Conservation (phyloP, 2,113 vertebrate genomes). For the Rissa tridactyla region DNA sequence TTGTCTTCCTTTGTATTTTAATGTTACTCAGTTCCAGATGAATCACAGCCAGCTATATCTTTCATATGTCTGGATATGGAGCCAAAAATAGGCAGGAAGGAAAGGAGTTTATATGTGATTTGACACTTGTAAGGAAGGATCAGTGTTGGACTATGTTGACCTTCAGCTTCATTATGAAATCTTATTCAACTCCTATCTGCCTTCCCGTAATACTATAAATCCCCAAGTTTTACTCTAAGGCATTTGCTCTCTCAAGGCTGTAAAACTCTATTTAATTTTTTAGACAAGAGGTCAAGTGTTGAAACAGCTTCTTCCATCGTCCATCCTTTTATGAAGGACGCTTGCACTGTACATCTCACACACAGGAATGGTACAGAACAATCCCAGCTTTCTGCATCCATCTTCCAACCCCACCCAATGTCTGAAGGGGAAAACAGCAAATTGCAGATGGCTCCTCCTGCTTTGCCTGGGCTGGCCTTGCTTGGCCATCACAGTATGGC, state of each 20-base stretch:
- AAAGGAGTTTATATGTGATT: neutral
- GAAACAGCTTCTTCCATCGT: neutral
- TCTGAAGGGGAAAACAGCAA: neutral
- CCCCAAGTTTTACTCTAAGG: neutral
- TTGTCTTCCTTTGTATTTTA: neutral
- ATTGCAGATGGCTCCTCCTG: neutral
- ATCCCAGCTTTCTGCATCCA: neutral
- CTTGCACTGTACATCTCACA: neutral
- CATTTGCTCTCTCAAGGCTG: neutral
- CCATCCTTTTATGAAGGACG: neutral
- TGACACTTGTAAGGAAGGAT: neutral
- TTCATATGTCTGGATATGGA: neutral
- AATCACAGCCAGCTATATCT: neutral
- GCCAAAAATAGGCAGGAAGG: neutral
- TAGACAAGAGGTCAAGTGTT: neutral
- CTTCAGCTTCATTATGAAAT: neutral
- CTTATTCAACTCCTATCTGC: neutral
- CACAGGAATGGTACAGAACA: fast-evolving
- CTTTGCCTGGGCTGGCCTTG: neutral
- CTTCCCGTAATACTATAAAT: neutral
- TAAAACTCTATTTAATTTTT: neutral
- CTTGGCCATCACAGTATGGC: fast-evolving
- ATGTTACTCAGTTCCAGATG: neutral
- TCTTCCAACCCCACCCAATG: fast-evolving
- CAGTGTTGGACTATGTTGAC: neutral